Base-by-base conservation (phyloP, 2,888 invertebrate genomes). In the Laothoe populi region DNA sequence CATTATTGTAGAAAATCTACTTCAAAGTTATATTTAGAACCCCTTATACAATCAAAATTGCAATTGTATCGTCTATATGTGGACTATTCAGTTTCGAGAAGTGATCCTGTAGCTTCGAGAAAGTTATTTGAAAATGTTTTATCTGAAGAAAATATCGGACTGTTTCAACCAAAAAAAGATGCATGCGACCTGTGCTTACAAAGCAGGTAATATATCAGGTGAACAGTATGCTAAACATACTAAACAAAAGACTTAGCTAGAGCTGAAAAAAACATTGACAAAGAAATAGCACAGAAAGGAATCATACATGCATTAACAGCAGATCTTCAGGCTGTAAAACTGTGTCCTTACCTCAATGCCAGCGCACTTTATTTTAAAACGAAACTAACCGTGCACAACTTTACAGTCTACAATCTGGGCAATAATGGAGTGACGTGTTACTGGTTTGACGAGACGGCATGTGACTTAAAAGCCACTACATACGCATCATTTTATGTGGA, bases 291-390 rank as follows among this genome's bases (percentile, higher is more conserved):
- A 8, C 5, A 31, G 64, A 62, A 63, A 59, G 71, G 72, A 57
- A 63, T 26, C 5, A 49, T 71, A 21, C 70, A 70, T 58, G 61
- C 64, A 58, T 4, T 76, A 31, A 73, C 72, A 5, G 70, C 70
- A 4, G 74, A 75, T 67, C 21, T 74, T 4, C 74, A 76, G 57
- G 73, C 74, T 44, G 75, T 79, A 4, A 77, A 74, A 63, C 58
- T 78, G 23, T 78, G 72, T 38, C 75, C 77, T 42, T 65, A 21
- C 5, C 38, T 77, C 21, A 31, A 60, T 13, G 75, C 74, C 42
- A 79, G 75, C 69, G 71, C 75, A 24, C 59, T 73, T 16, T 77
- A n/a, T 64, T 79, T 75, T 66, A 77, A 77, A 62, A 78, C 73
- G 4, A 78, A 75, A 62, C 63, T 76, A 4, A 66, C 71, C 13